phyloP scores from a whole-genome alignment of 2,888 invertebrate species.

The Proisotoma minuta region DNA sequence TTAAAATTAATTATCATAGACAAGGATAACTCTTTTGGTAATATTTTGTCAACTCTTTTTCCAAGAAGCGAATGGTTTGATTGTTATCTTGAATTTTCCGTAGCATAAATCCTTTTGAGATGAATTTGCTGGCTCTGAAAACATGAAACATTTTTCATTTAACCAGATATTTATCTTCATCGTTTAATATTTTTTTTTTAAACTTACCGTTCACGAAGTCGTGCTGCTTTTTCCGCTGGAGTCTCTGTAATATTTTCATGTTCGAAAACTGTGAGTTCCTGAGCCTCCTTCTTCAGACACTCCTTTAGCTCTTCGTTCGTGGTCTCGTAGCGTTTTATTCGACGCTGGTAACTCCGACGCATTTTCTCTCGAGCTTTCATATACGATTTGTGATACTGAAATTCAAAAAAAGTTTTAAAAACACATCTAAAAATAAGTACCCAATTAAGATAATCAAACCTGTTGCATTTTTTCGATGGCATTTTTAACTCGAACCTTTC shows the following conservation, averaged over 20 bases:
- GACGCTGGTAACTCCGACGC: constrained; percentile 14
- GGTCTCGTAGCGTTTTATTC: constrained; percentile 12
- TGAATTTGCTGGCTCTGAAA: constrained; percentile 31
- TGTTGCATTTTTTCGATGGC: constrained; percentile 27
- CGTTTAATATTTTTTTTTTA: no score
- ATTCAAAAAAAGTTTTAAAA: no score
- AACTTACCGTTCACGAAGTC: constrained; percentile 8
- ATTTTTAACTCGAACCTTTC: constrained; percentile 28
- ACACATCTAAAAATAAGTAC: no score
- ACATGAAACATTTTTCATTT: no score
- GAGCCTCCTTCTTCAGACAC: constrained; percentile 1
- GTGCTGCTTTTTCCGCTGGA: neutral
- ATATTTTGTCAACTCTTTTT: constrained; percentile 39
- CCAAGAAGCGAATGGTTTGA: constrained; percentile 37
- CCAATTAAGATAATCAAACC: no score
- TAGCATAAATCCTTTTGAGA: constrained; percentile 36
- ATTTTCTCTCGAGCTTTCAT: constrained; percentile 20
- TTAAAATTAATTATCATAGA: constrained; percentile 19
- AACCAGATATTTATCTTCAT: no score
- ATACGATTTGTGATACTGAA: constrained; percentile 35
- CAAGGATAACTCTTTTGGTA: constrained; percentile 41
- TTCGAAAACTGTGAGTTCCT: no score
- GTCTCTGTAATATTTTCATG: no score
- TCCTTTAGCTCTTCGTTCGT: constrained; percentile 20
- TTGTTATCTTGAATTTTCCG: constrained; percentile 34